phyloP scores from a whole-genome alignment of 2,888 invertebrate genomes.

The Drosophila mettleri region DNA sequence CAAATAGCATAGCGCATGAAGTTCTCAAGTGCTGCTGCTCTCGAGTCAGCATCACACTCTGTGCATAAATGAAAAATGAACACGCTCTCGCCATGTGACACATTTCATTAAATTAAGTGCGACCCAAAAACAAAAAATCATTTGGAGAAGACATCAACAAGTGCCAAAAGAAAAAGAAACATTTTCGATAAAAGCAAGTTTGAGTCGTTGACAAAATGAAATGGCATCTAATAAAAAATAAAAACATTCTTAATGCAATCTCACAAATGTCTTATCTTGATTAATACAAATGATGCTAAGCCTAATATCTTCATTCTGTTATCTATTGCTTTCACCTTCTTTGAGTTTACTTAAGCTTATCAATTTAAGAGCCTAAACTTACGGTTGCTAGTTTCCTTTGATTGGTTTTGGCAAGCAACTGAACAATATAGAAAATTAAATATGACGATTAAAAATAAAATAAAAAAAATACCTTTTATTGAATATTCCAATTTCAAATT shows the following conservation, averaged over 20 bases:
- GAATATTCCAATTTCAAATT: too few relatives aligned
- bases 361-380: too few relatives aligned
- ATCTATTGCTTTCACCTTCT: not conserved
- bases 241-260: not conserved
- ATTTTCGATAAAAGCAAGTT: not conserved
- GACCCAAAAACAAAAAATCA: not conserved
- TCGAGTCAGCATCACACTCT: conserved; percentile 14
- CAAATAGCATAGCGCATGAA: conserved; percentile 29
- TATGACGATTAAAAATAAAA: too few relatives aligned
- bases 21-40: conserved; percentile 9
- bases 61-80: conserved; percentile 12
- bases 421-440: too few relatives aligned
- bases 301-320: not conserved
- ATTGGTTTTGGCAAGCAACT: too few relatives aligned
- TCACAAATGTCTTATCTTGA: not conserved
- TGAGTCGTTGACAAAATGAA: not conserved
- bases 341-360: not conserved
- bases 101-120: conserved; percentile 21
- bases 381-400: too few relatives aligned
- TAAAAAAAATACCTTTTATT: too few relatives aligned
- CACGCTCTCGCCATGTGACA: conserved; percentile 10
- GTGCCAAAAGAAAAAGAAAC: conserved; percentile 1
- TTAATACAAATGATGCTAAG: not conserved
- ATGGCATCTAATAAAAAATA: not conserved
- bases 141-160: not conserved